Evolutionary conservation across 2,113 vertebrate genomes (phyloP), one percentile per base, ranked within the genome.

Genomic region (Thamnaconus septentrionalis): DNA sequence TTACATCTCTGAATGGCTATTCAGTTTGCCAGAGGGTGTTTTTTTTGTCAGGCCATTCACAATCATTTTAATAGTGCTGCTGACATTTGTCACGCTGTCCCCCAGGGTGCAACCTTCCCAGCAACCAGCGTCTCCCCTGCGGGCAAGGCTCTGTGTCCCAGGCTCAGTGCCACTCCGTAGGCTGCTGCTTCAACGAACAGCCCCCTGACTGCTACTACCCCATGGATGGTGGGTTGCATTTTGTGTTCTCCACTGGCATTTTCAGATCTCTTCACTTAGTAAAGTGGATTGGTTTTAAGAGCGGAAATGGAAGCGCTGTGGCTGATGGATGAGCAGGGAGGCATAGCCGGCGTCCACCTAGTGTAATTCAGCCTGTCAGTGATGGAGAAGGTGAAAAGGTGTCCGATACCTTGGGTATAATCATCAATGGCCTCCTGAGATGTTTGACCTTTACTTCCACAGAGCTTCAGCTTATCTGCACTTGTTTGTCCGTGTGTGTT

Each of bases 141-240:
- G 86, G 89, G 60, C 55, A 66, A 5, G 11, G 43, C 46, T 71
- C 73, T 42, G 41, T 83, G 49, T 83, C 89, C 18, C 73, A 74
- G 75, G 41, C 73, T 8, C 81, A 80, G 55, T 93, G 92, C 65
- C 66, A 76, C 71, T 75, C 84, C 46, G 68, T 87, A 81, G 91
- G 89, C 72, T 93, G 92, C 85, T 93, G 92, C 83, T 92, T 80
- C 81, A 79, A 43, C 73, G 63, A 73, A 58, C 40, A 73, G 4
- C 79, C 78, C 60, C 80, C 66, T 44, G 66, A 78, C 49, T 93
- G 92, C 79, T 90, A 86, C 81, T 91, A 92, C 85, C 87, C 87
- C 64, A 90, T 92, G 90, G 90, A 93, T 60, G 91, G 92, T 92
- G 74, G 87, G 88, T 64, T 59, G 46, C 57, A 53, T 54, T 64